Base-by-base conservation (phyloP, 2,888 invertebrate species). In the Dasypolia templi region DNA sequence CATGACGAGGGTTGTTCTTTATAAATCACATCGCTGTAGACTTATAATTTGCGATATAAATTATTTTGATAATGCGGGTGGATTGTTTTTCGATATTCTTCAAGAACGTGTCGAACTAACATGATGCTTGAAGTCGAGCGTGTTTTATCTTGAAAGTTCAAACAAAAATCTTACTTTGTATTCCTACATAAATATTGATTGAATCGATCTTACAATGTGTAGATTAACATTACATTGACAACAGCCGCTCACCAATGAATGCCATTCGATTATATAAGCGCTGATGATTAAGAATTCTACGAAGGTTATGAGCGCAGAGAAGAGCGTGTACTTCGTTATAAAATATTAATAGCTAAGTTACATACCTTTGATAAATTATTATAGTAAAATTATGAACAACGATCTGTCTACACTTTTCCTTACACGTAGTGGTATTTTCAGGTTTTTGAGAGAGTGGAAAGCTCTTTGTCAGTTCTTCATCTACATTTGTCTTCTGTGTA, bases 101-200 rank as follows among this genome's bases (percentile, higher is more conserved):
- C 14, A 62, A 44, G 32, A 75, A 42, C 67, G 35, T 65, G 44
- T 55, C 44, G 19, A 22, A 44, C n/a, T 55, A 22, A 51, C 29
- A 44, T 22, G 64, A 51, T 61, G 42, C 42, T 56, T 51, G 42
- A 42, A 29, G 32, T 56, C n/a, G 19, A 49, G 39, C 51, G 32
- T 68, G 64, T 76, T 80, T 59, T 49, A 77, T 72, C 62, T 61
- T 35, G 35, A 32, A 59, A 64, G n/a, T 51, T 22, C 1, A 35
- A 77, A 68, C 53, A 58, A 42, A 71, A 53, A 68, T 81, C 63
- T 70, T 44, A 66, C 62, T 75, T 71, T 68, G 81, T 65, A 49
- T 79, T 69, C 58, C 26, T 3, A 22, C n/a, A n/a, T n/a, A n/a
- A n/a, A n/a, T 35, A 59, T 67, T 35, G 22, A 53, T 65, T 62